phyloP scores from a whole-genome alignment of 2,113 vertebrate species.

The Garra rufa region DNA sequence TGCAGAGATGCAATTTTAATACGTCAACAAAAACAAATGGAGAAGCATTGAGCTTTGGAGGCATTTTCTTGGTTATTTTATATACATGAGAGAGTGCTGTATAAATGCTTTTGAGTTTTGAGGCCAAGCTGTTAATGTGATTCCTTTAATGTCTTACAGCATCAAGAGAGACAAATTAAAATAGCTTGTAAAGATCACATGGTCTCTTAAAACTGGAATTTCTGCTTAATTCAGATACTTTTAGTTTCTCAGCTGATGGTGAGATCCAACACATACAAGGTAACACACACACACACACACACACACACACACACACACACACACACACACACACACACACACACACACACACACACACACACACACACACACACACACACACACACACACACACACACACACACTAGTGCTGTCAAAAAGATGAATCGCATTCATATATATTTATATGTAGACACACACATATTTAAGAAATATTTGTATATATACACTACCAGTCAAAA shows the following conservation, averaged over 20 bases:
- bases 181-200: neutral
- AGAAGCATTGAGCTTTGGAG: neutral
- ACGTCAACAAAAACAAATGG: neutral
- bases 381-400: too few relatives aligned
- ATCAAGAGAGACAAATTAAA: neutral
- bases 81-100: neutral
- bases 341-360: too few relatives aligned
- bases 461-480: too few relatives aligned
- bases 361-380: too few relatives aligned
- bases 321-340: too few relatives aligned
- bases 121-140: neutral
- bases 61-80: conserved; percentile 3
- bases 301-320: too few relatives aligned
- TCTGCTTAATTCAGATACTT: neutral
- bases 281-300: too few relatives aligned
- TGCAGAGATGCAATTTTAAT: neutral
- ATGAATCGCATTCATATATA: too few relatives aligned
- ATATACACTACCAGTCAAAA: too few relatives aligned
- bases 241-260: neutral
- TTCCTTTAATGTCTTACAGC: neutral
- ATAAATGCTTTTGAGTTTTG: neutral
- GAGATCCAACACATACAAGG: neutral
- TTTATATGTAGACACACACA: too few relatives aligned
- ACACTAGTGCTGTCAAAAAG: too few relatives aligned
- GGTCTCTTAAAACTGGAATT: neutral